Evolutionary conservation across 2,113 vertebrate species (phyloP), one percentile per base, ranked within the genome.

Genomic region (Saguinus imperator): DNA sequence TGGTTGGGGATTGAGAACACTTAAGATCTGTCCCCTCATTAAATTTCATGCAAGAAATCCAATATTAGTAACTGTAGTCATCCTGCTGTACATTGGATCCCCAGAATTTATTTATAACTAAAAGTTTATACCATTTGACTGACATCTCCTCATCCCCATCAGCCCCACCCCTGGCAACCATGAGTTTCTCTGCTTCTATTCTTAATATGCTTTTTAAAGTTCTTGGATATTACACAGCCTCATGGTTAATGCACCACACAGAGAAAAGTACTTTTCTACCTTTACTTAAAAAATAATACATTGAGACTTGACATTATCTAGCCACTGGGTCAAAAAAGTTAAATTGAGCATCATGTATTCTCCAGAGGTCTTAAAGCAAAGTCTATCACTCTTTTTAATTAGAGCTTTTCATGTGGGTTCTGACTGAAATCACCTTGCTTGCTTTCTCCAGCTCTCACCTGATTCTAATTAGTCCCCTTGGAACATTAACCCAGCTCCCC

Each of bases 341-440:
- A 99, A 99, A 99, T 96, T 98, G 98, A 98, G 90, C 89, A 97
- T 96, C 98, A 50, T 88, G 72, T 91, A 96, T 96, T 99, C 98
- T 99, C 99, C 95, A 97, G 98, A 73, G 99, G 98, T 98, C 98
- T 98, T 98, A 98, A 99, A 99, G 98, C 98, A 99, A 99, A 99
- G 99, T 98, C 99, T 98, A 99, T 99, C 99, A 99, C 98, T 99
- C 99, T 99, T 98, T 97, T 99, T 99, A 99, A 99, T 99, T 99
- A 99, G 99, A 98, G 96, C 98, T 98, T 99, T 99, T 99, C 98
- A 98, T 98, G 97, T 97, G 98, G 98, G 98, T 98, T 98, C 98
- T 98, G 98, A 98, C 99, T 99, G 98, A 99, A 99, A 99, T 99
- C 99, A 99, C 99, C 98, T 99, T 97, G 98, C 99, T 96, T 99